Evolutionary conservation across 2,113 vertebrate species (phyloP).

Genomic region (Asarcornis scutulata): DNA sequence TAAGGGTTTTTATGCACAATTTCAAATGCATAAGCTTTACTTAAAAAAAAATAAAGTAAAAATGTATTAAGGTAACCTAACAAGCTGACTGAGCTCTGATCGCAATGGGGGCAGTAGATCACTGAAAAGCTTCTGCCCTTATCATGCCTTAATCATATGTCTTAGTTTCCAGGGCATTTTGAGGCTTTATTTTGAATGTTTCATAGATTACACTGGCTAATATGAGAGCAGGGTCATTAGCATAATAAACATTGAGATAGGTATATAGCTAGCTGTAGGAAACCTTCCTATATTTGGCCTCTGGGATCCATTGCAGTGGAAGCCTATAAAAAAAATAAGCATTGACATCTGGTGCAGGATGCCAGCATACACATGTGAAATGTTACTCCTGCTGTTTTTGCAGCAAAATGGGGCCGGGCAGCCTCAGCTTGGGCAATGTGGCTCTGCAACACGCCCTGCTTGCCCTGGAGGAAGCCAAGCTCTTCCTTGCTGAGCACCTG

Average conservation of each 20-base stretch:
- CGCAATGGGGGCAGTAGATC: neutral
- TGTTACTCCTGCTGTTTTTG: neutral
- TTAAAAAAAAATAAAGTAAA: neutral
- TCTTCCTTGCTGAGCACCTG: neutral
- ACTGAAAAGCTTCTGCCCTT: neutral
- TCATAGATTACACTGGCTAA: slow-evolving; percentile 13
- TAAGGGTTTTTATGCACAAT: neutral
- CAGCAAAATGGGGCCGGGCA: neutral
- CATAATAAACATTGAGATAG: slow-evolving; percentile 31
- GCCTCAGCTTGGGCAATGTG: neutral
- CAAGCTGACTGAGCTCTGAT: neutral
- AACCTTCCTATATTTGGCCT: neutral
- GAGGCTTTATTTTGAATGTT: neutral
- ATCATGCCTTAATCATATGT: neutral
- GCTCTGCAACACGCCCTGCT: neutral
- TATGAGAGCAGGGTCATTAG: neutral
- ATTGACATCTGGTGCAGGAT: neutral
- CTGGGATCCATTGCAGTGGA: neutral
- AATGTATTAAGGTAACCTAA: neutral
- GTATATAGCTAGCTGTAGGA: neutral
- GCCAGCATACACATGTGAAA: accelerated
- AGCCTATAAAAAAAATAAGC: neutral
- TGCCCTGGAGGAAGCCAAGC: neutral
- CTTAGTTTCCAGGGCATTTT: slow-evolving; percentile 19
- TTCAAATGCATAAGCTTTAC: neutral